These are phyloP conservation scores for Trypoxylon attenuatum DNA, from an alignment of 2,888 invertebrate genomes.

Conservation along the genomic window DNA sequence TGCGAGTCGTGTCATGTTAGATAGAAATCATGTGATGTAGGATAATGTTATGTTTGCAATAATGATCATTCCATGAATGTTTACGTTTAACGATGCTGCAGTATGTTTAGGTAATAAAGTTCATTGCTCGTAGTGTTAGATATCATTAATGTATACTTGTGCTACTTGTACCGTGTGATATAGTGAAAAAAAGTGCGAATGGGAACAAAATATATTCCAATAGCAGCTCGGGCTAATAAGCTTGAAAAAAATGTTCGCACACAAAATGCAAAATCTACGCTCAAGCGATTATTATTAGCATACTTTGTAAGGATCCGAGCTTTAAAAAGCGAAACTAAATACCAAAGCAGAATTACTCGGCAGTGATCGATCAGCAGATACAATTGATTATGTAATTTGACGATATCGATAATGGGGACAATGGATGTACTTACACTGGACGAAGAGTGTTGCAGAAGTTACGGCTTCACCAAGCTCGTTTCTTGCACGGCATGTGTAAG, in stretches of 20 bases:
- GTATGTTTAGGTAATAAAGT: too few relatives aligned
- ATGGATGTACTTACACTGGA: slow-evolving; percentile 85
- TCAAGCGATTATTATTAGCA: slow-evolving; percentile 14
- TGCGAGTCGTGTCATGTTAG: slow-evolving; percentile 11
- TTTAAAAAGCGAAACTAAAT: slow-evolving; percentile 16
- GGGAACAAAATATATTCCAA: slow-evolving; percentile 18
- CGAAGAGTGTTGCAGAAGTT: slow-evolving; percentile 92
- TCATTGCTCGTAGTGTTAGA: too few relatives aligned
- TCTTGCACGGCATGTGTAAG: slow-evolving; percentile 94
- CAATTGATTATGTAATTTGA: too few relatives aligned
- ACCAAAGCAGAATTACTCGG: slow-evolving; percentile 12
- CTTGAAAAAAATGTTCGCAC: slow-evolving; percentile 12
- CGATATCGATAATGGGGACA: too few relatives aligned
- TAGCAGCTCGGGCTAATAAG: slow-evolving; percentile 10
- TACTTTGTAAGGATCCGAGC: slow-evolving; percentile 10
- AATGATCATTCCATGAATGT: too few relatives aligned
- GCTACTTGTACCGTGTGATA: background rate
- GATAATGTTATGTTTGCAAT: background rate
- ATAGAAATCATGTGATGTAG: background rate
- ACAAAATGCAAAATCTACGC: slow-evolving; percentile 30
- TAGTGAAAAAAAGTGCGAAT: background rate
- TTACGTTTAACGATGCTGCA: too few relatives aligned
- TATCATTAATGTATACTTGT: background rate
- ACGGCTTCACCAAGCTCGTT: slow-evolving; percentile 97
- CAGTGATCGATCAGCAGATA: too few relatives aligned